Conservation (phyloP, 1,140 invertebrate species). For the Proales similis region DNA sequence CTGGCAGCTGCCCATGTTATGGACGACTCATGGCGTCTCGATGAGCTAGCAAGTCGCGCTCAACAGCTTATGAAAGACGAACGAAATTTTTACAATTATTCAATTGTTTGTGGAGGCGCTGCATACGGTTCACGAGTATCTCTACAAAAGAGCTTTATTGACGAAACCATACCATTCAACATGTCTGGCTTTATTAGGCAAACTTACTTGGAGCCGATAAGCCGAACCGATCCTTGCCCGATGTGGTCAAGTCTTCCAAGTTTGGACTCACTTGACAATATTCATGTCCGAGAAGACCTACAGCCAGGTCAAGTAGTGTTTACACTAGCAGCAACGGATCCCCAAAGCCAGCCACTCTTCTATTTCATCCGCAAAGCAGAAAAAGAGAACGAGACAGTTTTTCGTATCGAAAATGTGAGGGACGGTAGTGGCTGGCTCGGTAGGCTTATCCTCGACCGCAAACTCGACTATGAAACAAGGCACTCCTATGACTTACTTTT, state of each 20-base stretch:
- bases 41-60: too few relatives aligned
- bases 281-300: constrained; percentile 10
- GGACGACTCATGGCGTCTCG: too few relatives aligned
- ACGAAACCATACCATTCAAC: constrained; percentile 19
- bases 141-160: constrained; percentile 13
- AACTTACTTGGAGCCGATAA: constrained; percentile 9
- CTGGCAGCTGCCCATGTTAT: too few relatives aligned
- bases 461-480: constrained; percentile 31
- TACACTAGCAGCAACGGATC: constrained; percentile 13
- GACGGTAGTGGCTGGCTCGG: constrained; percentile 27
- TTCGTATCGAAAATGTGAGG: constrained; percentile 14
- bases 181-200: constrained; percentile 1
- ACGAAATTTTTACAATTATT: constrained; percentile 36
- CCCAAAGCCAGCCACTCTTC: constrained; percentile 7
- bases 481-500: constrained; percentile 18
- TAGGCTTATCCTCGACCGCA: constrained; percentile 20
- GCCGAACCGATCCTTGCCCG: constrained; percentile 17
- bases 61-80: too few relatives aligned
- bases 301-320: constrained; percentile 12
- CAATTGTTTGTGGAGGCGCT: constrained; percentile 30
- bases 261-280: constrained; percentile 8
- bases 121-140: constrained; percentile 14
- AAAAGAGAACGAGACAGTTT: constrained; percentile 22
- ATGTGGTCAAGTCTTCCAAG: constrained; percentile 16
- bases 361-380: constrained; percentile 28